These are phyloP conservation scores for Nomada ferruginata DNA, from an alignment of 2,888 invertebrate genomes.

Conservation along the genomic window DNA sequence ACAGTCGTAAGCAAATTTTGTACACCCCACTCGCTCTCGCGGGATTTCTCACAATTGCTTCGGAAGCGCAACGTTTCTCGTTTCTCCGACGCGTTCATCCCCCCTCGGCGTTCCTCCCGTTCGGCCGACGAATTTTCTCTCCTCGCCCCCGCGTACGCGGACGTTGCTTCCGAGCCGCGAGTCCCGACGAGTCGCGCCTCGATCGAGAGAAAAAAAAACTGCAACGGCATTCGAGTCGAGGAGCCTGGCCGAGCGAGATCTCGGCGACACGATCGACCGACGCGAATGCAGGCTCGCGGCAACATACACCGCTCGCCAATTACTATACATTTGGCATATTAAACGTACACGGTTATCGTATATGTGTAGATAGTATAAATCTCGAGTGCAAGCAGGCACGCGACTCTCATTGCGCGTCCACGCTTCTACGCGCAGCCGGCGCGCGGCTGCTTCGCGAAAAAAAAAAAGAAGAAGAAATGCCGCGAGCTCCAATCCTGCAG, in stretches of 20 bases:
- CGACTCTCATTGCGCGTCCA: slow-evolving; percentile 15
- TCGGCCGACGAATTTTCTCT: background rate
- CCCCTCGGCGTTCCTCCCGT: background rate
- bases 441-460: background rate
- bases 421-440: slow-evolving; percentile 10
- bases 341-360: slow-evolving; percentile 80
- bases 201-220: slow-evolving; percentile 1
- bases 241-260: background rate
- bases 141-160: background rate
- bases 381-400: slow-evolving; percentile 52
- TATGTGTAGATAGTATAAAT: slow-evolving; percentile 82
- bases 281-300: slow-evolving; percentile 28
- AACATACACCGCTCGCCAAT: slow-evolving; percentile 72
- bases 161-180: slow-evolving; percentile 21
- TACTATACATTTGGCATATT: slow-evolving; percentile 84
- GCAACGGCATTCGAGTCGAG: background rate
- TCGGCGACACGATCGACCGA: slow-evolving; percentile 4
- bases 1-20: slow-evolving; percentile 75
- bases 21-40: slow-evolving; percentile 66
- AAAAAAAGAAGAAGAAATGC: background rate
- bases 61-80: slow-evolving; percentile 20
- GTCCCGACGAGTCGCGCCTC: slow-evolving; percentile 19
- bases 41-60: slow-evolving; percentile 2
- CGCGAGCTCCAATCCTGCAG: slow-evolving; percentile 10
- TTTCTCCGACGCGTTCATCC: background rate